Conservation (phyloP, 2,797 vertebrate species). For the Sparus aurata region DNA sequence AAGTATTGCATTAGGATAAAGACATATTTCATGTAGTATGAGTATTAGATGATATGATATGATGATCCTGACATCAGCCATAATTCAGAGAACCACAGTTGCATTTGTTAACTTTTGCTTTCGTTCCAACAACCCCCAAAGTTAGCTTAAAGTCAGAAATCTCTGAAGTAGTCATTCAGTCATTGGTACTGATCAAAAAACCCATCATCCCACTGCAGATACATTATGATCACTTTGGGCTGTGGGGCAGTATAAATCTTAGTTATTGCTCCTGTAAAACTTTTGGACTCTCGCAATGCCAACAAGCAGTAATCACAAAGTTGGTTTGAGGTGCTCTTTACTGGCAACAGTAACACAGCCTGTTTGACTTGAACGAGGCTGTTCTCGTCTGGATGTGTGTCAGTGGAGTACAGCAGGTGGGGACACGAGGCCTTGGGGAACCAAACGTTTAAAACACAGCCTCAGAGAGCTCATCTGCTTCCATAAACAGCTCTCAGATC, state of each 20-base stretch:
- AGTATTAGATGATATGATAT: no score
- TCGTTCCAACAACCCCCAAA: conserved; percentile 4
- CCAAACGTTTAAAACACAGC: conserved; percentile 19
- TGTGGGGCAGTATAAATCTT: conserved; percentile 42
- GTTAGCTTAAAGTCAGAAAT: conserved; percentile 31
- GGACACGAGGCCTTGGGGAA: conserved; percentile 16
- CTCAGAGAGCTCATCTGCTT: conserved; percentile 26
- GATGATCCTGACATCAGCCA: neutral
- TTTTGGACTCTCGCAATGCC: conserved; percentile 37
- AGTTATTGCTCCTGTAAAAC: conserved; percentile 52
- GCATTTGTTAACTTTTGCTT: conserved; percentile 18
- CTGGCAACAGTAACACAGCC: conserved; percentile 44
- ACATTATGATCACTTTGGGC: conserved; percentile 53
- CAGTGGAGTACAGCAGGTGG: conserved; percentile 34
- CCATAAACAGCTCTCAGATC: conserved; percentile 27
- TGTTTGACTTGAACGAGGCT: conserved; percentile 30
- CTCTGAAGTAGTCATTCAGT: conserved; percentile 27
- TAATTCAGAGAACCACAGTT: conserved; percentile 25
- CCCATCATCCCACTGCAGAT: conserved; percentile 41
- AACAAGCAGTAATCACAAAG: conserved; percentile 50
- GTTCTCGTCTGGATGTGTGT: conserved; percentile 44
- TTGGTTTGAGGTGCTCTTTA: conserved; percentile 45
- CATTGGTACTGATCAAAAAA: conserved; percentile 50
- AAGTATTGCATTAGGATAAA: neutral
- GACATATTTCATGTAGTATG: no score